Conservation (phyloP, 2,888 invertebrate genomes). For the Pantelozetes paolii region DNA sequence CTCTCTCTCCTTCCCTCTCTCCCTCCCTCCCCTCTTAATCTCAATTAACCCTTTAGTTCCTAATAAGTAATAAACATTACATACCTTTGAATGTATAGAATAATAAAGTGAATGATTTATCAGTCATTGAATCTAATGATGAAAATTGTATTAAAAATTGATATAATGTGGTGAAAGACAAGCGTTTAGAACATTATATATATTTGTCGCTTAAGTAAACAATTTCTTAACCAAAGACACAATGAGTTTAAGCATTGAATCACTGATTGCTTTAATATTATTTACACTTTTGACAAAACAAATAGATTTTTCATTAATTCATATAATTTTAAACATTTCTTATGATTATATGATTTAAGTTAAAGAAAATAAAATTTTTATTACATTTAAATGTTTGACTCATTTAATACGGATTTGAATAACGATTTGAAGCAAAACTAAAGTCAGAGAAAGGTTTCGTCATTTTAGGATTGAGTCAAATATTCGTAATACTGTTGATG, state of each 20-base stretch:
- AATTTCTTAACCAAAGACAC: too few relatives aligned
- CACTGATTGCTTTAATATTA: background rate
- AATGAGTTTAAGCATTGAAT: background rate
- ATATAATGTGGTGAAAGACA: background rate
- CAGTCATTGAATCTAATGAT: too few relatives aligned
- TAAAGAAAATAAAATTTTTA: too few relatives aligned
- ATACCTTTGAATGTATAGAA: too few relatives aligned
- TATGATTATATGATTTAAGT: background rate
- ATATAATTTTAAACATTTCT: background rate
- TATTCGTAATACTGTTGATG: background rate
- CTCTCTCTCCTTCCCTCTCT: too few relatives aligned
- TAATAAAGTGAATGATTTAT: too few relatives aligned
- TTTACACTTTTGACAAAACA: background rate
- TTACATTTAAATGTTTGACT: too few relatives aligned
- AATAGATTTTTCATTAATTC: background rate
- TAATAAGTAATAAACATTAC: too few relatives aligned
- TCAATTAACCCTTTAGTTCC: too few relatives aligned
- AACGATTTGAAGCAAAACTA: too few relatives aligned
- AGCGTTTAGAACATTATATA: constrained; percentile 4
- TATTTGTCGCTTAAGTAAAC: background rate
- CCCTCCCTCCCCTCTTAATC: too few relatives aligned
- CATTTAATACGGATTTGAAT: background rate
- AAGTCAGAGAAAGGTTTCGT: background rate
- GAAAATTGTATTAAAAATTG: too few relatives aligned
- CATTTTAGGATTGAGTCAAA: background rate